Evolutionary conservation across 1,140 invertebrate species (phyloP), one percentile per base, ranked within the genome.

Genomic region (Heliconius nattereri): DNA sequence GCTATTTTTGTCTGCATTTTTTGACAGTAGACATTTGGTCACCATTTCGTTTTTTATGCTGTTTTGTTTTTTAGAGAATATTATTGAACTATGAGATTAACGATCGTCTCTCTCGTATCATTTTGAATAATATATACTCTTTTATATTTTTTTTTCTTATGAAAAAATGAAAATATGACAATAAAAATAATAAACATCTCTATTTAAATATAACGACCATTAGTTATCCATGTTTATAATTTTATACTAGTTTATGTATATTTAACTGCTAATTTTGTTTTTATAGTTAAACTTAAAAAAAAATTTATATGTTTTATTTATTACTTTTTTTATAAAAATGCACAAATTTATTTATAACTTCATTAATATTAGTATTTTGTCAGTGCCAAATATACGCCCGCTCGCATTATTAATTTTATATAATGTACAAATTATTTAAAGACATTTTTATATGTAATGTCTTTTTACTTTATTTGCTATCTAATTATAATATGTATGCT

Each of bases 361-460:
- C 32, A 57, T 66, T 66, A 26, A 16, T 26, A 13, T 29, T 20
- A 66, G 29, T 40, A 75, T 66, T 70, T 54, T 54, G 23, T 66
- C 23, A 70, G 75, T 76, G 75, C 75, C 75, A 76, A 76, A 70
- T 71, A 32, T 71, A 11, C 20, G 57, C n/a, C 70, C 20, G 13
- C 40, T 45, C 40, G 7, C 49, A 32, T 52, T 52, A 32, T 71
- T 49, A 52, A 52, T 77, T 77, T 77, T 40, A 37, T 78, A 26
- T n/a, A 32, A 32, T 71, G 75, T 76, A 76, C 60, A 76, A 76
- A 76, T 70, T 76, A 49, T 23, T 23, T 75, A 66, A 75, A 37
- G 11, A 52, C 6, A 16, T 66, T 29, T 26, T 29, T 29, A 13
- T 66, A 26, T 66, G 13, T 66, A 16, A 26, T 11, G 5, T 66